These are phyloP conservation scores for Arremon brunneinucha DNA, from an alignment of 2,797 vertebrate species.

Conservation along the genomic window DNA sequence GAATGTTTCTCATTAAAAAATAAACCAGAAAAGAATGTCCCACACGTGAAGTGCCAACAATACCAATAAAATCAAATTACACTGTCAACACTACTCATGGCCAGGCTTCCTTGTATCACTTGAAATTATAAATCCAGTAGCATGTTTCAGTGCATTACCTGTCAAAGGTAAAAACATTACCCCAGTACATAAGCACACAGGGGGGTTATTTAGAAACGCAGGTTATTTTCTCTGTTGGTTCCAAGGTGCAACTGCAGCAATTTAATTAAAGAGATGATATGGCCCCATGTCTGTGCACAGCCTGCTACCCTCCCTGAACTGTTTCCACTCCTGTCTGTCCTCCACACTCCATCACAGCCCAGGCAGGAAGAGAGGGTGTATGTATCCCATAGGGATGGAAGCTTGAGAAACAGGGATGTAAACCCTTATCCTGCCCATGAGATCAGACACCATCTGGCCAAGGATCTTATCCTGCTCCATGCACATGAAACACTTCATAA, in stretches of 20 bases:
- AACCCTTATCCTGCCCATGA: background rate
- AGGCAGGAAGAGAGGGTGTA: background rate
- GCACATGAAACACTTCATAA: background rate
- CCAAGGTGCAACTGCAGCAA: background rate
- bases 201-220: background rate
- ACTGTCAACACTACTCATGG: background rate
- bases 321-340: background rate
- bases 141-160: background rate
- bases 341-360: background rate
- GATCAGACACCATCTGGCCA: background rate
- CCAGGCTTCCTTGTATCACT: background rate
- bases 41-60: slow-evolving; percentile 16
- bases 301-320: background rate
- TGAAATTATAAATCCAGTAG: background rate
- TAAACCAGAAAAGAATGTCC: background rate
- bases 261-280: background rate
- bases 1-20: slow-evolving; percentile 35
- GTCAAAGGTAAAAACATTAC: background rate
- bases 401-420: background rate
- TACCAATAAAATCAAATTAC: slow-evolving; percentile 62
- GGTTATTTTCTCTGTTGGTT: background rate
- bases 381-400: too few relatives aligned
- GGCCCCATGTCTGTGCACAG: fast-evolving
- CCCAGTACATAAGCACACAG: background rate
- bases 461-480: background rate